A percentile compares a stretch with the other conserved stretches of the same genome.
phyloP scores from a whole-genome alignment of 2,888 invertebrate genomes.

The Bhutanitis thaidina region DNA sequence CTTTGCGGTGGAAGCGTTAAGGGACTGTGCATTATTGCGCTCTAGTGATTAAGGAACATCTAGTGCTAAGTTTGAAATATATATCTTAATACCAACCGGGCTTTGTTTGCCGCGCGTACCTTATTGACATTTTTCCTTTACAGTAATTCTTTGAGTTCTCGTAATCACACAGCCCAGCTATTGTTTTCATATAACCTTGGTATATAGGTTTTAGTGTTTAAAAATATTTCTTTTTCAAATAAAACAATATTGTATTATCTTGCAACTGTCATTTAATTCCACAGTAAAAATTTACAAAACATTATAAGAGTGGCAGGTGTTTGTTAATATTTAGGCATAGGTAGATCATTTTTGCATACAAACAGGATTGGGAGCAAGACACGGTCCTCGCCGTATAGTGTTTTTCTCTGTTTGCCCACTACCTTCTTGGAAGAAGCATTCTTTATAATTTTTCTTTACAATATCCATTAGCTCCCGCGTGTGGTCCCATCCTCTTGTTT shows the following conservation, averaged over 20 bases:
- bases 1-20: too few relatives aligned
- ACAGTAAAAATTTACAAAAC: background rate
- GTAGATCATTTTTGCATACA: conserved; percentile 64
- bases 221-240: background rate
- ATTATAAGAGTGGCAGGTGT: background rate
- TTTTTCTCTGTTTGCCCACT: conserved; percentile 40
- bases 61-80: too few relatives aligned
- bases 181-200: too few relatives aligned
- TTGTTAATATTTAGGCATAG: background rate
- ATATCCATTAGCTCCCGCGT: conserved; percentile 68
- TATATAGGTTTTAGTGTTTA: too few relatives aligned
- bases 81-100: too few relatives aligned
- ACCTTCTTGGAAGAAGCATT: conserved; percentile 65
- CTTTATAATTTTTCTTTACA: conserved; percentile 82
- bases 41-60: too few relatives aligned
- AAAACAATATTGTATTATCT: background rate
- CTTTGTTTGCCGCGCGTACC: too few relatives aligned
- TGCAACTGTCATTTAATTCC: background rate
- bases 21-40: too few relatives aligned
- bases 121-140: too few relatives aligned
- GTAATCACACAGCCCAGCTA: too few relatives aligned
- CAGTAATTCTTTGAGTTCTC: too few relatives aligned
- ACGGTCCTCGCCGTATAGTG: conserved; percentile 52
- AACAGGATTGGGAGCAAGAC: conserved; percentile 65
- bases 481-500: conserved; percentile 92